These are phyloP conservation scores for Alloscopus bannaensis DNA, from an alignment of 2,888 invertebrate genomes.

Conservation along the genomic window DNA sequence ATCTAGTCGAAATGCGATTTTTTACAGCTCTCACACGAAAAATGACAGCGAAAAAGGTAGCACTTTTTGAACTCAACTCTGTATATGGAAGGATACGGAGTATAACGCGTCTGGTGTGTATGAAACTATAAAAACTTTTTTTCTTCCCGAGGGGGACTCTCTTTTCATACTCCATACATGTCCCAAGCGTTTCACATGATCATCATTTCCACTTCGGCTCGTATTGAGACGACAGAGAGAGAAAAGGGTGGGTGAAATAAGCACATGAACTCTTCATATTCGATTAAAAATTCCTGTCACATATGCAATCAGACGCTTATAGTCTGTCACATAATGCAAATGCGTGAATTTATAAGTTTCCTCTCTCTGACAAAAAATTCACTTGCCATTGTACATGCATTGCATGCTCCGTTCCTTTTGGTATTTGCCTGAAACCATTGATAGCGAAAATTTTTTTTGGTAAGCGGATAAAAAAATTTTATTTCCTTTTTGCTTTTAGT, in stretches of 20 bases:
- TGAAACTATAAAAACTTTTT: conserved; percentile 14
- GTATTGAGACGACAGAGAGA: background rate
- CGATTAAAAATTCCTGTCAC: conserved; percentile 49
- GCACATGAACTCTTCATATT: conserved; percentile 18
- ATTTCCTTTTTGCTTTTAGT: conserved; percentile 3
- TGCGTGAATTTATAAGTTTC: conserved; percentile 28
- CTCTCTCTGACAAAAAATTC: conserved; percentile 4
- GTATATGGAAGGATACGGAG: no score
- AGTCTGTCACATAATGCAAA: conserved; percentile 48
- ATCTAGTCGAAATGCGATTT: conserved; percentile 17
- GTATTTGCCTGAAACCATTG: background rate
- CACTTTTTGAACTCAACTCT: no score
- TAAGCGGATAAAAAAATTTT: no score
- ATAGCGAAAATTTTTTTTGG: no score
- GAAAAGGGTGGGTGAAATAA: background rate
- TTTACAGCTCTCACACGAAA: conserved; percentile 11
- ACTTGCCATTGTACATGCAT: conserved; percentile 7
- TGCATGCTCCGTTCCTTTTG: background rate
- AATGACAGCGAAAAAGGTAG: conserved; percentile 11
- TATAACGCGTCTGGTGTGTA: background rate
- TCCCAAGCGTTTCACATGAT: conserved; percentile 1
- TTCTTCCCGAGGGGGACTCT: background rate
- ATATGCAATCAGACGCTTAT: conserved; percentile 39
- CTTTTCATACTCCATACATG: background rate
- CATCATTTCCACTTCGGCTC: no score